Evolutionary conservation across 2,113 vertebrate species (phyloP).

Genomic region (Eublepharis macularius): DNA sequence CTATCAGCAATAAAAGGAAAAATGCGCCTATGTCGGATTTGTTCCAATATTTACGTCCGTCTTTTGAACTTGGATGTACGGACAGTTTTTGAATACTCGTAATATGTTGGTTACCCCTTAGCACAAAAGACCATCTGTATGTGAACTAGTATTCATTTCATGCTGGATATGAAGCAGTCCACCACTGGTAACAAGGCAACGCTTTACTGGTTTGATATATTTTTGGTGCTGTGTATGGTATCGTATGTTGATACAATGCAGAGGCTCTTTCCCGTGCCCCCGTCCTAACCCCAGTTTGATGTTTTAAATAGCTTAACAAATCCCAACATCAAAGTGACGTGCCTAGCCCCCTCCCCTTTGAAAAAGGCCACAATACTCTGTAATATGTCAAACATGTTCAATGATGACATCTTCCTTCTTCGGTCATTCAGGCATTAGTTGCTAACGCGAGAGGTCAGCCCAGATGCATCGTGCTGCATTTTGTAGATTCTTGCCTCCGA

Average conservation of each 20-base stretch:
- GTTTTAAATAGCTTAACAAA: constrained; percentile 73
- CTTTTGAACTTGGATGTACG: constrained; percentile 55
- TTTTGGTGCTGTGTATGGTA: constrained; percentile 78
- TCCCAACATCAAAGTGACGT: constrained; percentile 47
- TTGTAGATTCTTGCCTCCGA: constrained; percentile 15
- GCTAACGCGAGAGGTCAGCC: not conserved
- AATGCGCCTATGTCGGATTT: constrained; percentile 34
- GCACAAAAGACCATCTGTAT: constrained; percentile 70
- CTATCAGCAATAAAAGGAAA: constrained; percentile 86
- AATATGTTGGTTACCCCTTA: constrained; percentile 65
- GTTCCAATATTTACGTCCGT: constrained; percentile 47
- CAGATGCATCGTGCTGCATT: constrained; percentile 12
- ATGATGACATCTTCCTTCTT: constrained; percentile 16
- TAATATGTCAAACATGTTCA: not conserved
- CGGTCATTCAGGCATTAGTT: constrained; percentile 4
- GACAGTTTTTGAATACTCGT: constrained; percentile 65
- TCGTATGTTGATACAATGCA: constrained; percentile 63
- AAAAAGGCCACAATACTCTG: constrained; percentile 30
- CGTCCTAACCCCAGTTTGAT: constrained; percentile 27
- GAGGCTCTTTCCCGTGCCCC: constrained; percentile 45
- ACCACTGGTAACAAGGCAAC: constrained; percentile 64
- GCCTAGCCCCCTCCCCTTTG: not conserved
- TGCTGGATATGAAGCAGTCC: constrained; percentile 67
- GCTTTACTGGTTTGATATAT: constrained; percentile 65
- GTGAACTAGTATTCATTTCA: constrained; percentile 71